phyloP scores from a whole-genome alignment of 2,797 vertebrate species.

The Champsocephalus gunnari region DNA sequence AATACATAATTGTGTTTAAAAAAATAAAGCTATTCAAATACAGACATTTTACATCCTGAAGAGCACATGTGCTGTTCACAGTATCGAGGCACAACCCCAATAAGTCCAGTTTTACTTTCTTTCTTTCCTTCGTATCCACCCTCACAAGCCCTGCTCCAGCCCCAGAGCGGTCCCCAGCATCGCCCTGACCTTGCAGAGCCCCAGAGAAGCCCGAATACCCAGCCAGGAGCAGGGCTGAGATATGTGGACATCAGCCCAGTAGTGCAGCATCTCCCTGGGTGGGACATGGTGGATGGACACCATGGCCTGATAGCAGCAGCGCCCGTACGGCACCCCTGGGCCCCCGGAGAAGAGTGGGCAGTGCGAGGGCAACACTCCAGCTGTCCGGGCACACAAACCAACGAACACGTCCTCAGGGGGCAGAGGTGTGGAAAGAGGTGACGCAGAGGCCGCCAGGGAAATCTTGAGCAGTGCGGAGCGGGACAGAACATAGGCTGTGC shows the following conservation, averaged over 20 bases:
- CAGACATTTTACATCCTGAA: slow-evolving; percentile 51
- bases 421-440: slow-evolving; percentile 72
- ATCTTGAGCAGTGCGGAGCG: slow-evolving; percentile 82
- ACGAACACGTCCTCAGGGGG: slow-evolving; percentile 91
- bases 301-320: slow-evolving; percentile 91
- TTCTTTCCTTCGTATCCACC: not conserved
- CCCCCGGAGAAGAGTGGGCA: slow-evolving; percentile 87
- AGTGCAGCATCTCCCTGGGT: slow-evolving; percentile 84
- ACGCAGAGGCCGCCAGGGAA: slow-evolving; percentile 77
- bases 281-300: slow-evolving; percentile 86
- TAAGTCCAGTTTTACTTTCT: slow-evolving; percentile 11
- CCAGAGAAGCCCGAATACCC: slow-evolving; percentile 77
- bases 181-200: slow-evolving; percentile 84
- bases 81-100: slow-evolving; percentile 49
- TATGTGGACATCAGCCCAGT: slow-evolving; percentile 80
- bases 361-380: slow-evolving; percentile 88
- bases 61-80: slow-evolving; percentile 72
- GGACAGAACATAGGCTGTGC: slow-evolving; percentile 89
- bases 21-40: slow-evolving; percentile 74
- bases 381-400: slow-evolving; percentile 85
- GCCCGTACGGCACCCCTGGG: slow-evolving; percentile 80
- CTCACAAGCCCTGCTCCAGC: slow-evolving; percentile 60
- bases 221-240: slow-evolving; percentile 84
- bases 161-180: slow-evolving; percentile 75
- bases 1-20: slow-evolving; percentile 46